These are phyloP conservation scores for Scotopteryx bipunctaria DNA, from an alignment of 2,888 invertebrate genomes.

Conservation along the genomic window DNA sequence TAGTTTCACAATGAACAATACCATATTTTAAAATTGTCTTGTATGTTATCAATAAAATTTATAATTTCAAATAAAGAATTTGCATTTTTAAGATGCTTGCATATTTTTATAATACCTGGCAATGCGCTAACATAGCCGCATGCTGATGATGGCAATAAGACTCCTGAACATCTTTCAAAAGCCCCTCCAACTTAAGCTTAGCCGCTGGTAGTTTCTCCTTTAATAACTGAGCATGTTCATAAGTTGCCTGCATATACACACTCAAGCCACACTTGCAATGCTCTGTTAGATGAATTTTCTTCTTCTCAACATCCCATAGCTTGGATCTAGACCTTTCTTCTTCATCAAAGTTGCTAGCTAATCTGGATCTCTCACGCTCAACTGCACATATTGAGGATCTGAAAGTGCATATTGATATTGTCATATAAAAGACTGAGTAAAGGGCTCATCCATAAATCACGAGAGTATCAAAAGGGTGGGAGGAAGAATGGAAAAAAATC, in stretches of 20 bases:
- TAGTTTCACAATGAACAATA: too few species aligned
- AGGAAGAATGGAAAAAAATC: too few species aligned
- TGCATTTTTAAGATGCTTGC: too few species aligned
- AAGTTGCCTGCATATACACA: constrained; percentile 52
- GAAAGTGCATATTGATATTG: constrained; percentile 14
- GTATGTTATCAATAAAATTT: too few species aligned
- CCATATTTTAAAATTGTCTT: too few species aligned
- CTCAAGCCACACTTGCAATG: constrained; percentile 57
- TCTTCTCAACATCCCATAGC: constrained; percentile 67
- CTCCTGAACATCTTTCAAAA: constrained; percentile 65
- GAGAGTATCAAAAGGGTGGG: too few species aligned
- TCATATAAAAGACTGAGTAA: too few species aligned
- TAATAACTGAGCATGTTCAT: constrained; percentile 61
- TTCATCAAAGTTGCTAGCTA: constrained; percentile 53
- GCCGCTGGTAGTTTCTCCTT: constrained; percentile 63
- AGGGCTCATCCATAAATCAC: too few species aligned
- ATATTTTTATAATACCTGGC: too few species aligned
- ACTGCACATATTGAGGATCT: constrained; percentile 68
- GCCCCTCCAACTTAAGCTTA: constrained; percentile 57
- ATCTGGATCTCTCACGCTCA: constrained; percentile 59
- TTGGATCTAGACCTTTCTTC: constrained; percentile 57
- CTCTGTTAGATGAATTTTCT: constrained; percentile 42
- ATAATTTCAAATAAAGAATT: too few species aligned
- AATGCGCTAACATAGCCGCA: constrained; percentile 63
- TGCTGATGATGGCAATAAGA: constrained; percentile 74